phyloP scores from a whole-genome alignment of 1,140 invertebrate genomes.

The Zophobas morio region DNA sequence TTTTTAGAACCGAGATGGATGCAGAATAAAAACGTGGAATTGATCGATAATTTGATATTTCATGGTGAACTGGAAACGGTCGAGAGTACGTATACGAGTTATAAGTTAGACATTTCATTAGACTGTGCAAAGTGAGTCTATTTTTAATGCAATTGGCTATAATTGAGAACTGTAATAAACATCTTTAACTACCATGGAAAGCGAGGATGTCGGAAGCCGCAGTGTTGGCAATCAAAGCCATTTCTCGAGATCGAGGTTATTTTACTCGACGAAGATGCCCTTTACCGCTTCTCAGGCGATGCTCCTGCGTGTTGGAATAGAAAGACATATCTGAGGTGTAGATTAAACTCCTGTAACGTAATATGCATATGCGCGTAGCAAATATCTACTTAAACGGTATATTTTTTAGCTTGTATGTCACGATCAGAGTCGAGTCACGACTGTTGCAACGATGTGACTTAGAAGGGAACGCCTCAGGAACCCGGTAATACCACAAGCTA shows the following conservation, averaged over 20 bases:
- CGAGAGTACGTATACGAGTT: constrained; percentile 28
- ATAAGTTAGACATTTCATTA: constrained; percentile 52
- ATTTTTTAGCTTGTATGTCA: constrained; percentile 62
- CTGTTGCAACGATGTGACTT: constrained; percentile 59
- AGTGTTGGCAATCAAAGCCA: constrained; percentile 60
- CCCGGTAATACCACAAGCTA: constrained; percentile 60
- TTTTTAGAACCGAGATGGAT: constrained; percentile 7
- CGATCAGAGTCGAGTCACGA: constrained; percentile 64
- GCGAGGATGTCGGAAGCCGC: constrained; percentile 61
- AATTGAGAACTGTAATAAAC: constrained; percentile 61
- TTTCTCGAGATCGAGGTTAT: constrained; percentile 51
- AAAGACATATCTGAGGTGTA: constrained; percentile 29
- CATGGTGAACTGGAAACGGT: constrained; percentile 39
- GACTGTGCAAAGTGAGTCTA: constrained; percentile 52
- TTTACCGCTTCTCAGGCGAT: constrained; percentile 25
- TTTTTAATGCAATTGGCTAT: constrained; percentile 58
- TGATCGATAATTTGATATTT: constrained; percentile 37
- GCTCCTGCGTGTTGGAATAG: constrained; percentile 40
- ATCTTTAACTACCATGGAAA: constrained; percentile 57
- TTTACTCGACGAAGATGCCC: constrained; percentile 48
- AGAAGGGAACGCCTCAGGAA: constrained; percentile 59
- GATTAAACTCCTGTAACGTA: constrained; percentile 51
- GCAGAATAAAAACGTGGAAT: constrained; percentile 30
- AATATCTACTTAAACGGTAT: constrained; percentile 61
- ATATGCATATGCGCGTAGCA: constrained; percentile 60